Evolutionary conservation across 2,113 vertebrate species (phyloP).

Genomic region (Cephalopholis sonnerati): DNA sequence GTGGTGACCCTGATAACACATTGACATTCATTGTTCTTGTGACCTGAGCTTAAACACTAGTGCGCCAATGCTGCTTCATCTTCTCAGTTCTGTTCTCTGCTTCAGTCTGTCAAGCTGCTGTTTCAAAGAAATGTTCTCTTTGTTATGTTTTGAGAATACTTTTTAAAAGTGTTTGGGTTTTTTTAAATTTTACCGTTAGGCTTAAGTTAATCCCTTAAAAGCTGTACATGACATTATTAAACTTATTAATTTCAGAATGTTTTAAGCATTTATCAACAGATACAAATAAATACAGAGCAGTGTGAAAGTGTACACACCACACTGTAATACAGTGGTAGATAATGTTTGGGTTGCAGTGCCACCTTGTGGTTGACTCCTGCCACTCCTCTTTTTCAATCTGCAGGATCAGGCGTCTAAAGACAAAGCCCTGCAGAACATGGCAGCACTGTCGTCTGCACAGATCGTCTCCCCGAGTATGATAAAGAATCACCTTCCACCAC

Average conservation of each 20-base stretch:
- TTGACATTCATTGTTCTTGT: slow-evolving; percentile 33
- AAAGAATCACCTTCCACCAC: slow-evolving; percentile 91
- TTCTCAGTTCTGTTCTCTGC: slow-evolving; percentile 32
- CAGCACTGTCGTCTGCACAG: slow-evolving; percentile 96
- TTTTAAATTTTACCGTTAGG: not conserved
- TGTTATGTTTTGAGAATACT: not conserved
- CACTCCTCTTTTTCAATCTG: slow-evolving; percentile 9
- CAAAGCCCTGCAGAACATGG: slow-evolving; percentile 99
- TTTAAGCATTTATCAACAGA: not conserved
- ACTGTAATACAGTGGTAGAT: not conserved
- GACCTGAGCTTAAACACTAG: not conserved
- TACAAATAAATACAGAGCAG: not conserved
- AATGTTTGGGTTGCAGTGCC: slow-evolving; percentile 25
- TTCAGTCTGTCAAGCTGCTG: slow-evolving; percentile 53
- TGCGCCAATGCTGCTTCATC: slow-evolving; percentile 22
- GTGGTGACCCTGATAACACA: slow-evolving; percentile 43
- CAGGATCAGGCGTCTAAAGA: slow-evolving; percentile 99
- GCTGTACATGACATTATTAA: not conserved
- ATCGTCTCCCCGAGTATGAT: slow-evolving; percentile 96
- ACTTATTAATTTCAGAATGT: not conserved
- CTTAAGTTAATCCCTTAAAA: not conserved
- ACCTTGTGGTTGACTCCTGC: slow-evolving; percentile 54
- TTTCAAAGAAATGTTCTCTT: not conserved
- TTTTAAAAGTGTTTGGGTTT: not conserved
- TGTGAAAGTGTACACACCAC: not conserved